phyloP scores from a whole-genome alignment of 1,140 invertebrate species.

The Drosophila busckii region DNA sequence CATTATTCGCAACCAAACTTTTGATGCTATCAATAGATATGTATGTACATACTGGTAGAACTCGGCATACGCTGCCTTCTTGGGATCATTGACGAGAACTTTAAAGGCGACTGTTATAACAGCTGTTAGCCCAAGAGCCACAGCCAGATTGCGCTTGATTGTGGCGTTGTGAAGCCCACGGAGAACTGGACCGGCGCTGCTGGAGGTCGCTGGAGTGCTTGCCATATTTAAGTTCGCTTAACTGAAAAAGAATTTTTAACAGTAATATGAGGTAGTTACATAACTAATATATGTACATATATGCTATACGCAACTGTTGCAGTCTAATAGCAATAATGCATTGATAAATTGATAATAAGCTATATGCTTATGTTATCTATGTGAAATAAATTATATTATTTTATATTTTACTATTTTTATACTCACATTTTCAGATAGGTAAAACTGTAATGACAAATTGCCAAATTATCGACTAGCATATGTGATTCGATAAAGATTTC shows the following conservation, averaged over 20 bases:
- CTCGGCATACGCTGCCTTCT: conserved; percentile 81
- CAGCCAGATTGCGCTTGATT: conserved; percentile 74
- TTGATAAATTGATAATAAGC: no score
- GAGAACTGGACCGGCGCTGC: conserved; percentile 62
- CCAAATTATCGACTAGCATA: no score
- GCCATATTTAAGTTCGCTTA: conserved; percentile 42
- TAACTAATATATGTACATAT: conserved; percentile 42
- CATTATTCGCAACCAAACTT: conserved; percentile 1
- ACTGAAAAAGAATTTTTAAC: conserved; percentile 31
- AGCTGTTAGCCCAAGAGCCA: conserved; percentile 63
- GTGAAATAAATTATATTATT: no score
- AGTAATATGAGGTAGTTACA: conserved; percentile 43
- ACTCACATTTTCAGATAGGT: no score
- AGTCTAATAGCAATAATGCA: no score
- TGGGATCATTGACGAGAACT: conserved; percentile 77
- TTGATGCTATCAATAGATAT: background rate
- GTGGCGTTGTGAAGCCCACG: conserved; percentile 77
- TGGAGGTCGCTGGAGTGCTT: conserved; percentile 63
- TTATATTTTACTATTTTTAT: no score
- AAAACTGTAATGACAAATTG: no score
- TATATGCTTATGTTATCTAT: no score
- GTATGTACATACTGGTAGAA: conserved; percentile 80
- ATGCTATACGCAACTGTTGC: no score
- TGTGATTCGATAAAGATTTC: no score
- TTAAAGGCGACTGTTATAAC: conserved; percentile 61